Conservation (phyloP, 2,888 invertebrate species). For the Diogma glabrata region DNA sequence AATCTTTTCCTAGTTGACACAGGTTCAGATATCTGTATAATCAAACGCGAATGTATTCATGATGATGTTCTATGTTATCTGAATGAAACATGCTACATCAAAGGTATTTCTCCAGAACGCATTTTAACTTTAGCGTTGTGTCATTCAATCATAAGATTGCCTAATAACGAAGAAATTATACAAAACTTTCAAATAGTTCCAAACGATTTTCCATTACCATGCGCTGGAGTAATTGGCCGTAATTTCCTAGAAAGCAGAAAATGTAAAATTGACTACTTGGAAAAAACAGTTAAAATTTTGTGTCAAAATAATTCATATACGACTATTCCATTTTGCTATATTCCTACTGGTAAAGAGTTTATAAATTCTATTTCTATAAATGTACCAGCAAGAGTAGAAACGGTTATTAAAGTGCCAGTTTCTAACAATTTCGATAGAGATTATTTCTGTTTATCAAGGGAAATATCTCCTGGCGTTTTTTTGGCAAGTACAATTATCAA, state of each 20-base stretch:
- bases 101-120: too few relatives aligned
- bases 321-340: background rate
- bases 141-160: too few relatives aligned
- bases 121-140: too few relatives aligned
- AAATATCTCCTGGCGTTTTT: background rate
- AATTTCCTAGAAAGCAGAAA: background rate
- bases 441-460: slow-evolving; percentile 1
- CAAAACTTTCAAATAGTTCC: background rate
- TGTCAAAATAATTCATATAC: background rate
- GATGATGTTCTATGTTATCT: too few relatives aligned
- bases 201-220: background rate
- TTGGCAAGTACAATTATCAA: background rate
- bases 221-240: background rate
- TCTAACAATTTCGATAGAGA: background rate
- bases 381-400: background rate
- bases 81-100: too few relatives aligned
- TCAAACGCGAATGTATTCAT: too few relatives aligned
- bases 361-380: background rate
- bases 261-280: background rate
- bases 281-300: background rate
- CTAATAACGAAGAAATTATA: background rate
- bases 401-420: background rate
- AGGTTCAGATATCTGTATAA: too few relatives aligned
- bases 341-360: background rate
- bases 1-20: too few relatives aligned